Percentiles rank a stretch among this genome's conserved stretches.
Evolutionary conservation across 2,797 vertebrate genomes (phyloP).

Genomic region (Danio aesculapii): DNA sequence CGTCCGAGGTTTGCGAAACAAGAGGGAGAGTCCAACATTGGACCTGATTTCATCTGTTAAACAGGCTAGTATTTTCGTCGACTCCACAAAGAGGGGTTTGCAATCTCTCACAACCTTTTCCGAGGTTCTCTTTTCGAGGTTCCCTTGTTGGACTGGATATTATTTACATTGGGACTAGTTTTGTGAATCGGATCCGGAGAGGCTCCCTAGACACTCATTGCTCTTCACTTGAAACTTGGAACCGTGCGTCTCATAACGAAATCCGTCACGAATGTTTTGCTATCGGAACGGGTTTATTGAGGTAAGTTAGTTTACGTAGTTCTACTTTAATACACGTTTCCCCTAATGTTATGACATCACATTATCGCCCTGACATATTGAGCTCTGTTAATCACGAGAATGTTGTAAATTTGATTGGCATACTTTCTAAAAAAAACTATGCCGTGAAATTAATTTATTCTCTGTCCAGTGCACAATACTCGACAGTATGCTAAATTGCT

Average conservation of each 20-base stretch:
- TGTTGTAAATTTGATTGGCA: too few species aligned
- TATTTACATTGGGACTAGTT: constrained; percentile 58
- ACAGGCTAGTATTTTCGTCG: constrained; percentile 29
- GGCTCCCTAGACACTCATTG: constrained; percentile 39
- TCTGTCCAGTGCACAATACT: neutral
- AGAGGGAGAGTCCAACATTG: constrained; percentile 13
- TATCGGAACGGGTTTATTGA: constrained; percentile 38
- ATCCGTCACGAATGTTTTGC: constrained; percentile 23
- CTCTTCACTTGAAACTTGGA: constrained; percentile 28
- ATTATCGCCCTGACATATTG: neutral
- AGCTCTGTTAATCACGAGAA: neutral
- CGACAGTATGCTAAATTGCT: neutral
- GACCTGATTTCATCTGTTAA: constrained; percentile 36
- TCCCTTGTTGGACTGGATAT: constrained; percentile 59
- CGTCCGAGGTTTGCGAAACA: constrained; percentile 28
- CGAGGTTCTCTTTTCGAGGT: neutral
- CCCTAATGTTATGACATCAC: neutral
- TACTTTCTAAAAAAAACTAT: neutral
- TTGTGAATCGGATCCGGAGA: constrained; percentile 46
- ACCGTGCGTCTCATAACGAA: constrained; percentile 34
- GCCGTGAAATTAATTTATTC: neutral
- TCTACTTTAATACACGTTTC: neutral
- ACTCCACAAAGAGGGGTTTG: constrained; percentile 36
- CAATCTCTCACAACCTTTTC: constrained; percentile 29
- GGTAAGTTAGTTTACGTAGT: constrained; percentile 46